These are phyloP conservation scores for Tetragnatha montana DNA, from an alignment of 2,888 invertebrate genomes.

Conservation along the genomic window DNA sequence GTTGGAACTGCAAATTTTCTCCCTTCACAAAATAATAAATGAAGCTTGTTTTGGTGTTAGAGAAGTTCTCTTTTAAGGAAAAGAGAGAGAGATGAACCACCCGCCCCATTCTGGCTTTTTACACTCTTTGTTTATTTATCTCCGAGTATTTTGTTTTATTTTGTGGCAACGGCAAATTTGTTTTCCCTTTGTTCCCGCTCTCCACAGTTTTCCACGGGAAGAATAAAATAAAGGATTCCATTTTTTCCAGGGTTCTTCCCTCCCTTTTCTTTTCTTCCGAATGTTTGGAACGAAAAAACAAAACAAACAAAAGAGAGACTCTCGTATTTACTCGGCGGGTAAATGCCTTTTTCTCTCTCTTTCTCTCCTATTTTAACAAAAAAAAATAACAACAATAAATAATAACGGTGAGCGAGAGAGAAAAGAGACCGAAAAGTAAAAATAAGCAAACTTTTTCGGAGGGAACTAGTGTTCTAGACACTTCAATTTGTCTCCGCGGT, in stretches of 20 bases:
- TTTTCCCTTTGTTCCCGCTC: slow-evolving; percentile 67
- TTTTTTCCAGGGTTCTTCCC: slow-evolving; percentile 15
- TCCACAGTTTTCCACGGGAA: slow-evolving; percentile 21
- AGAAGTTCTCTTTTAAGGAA: slow-evolving; percentile 49
- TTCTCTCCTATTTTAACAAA: slow-evolving; percentile 50
- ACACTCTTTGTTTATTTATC: slow-evolving; percentile 69
- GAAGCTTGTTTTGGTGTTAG: slow-evolving; percentile 69
- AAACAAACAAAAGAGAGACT: slow-evolving; percentile 23
- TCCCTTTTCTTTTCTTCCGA: slow-evolving; percentile 11
- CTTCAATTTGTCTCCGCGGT: slow-evolving; percentile 68
- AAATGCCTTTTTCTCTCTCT: slow-evolving; percentile 49
- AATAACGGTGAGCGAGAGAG: not conserved
- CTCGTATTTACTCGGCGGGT: slow-evolving; percentile 55
- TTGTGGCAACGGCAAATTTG: slow-evolving; percentile 70
- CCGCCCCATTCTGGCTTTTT: slow-evolving; percentile 42
- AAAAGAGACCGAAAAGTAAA: slow-evolving; percentile 41
- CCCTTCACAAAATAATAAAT: slow-evolving; percentile 67
- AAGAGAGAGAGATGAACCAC: slow-evolving; percentile 39
- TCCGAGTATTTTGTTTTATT: slow-evolving; percentile 65
- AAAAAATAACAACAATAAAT: not conserved
- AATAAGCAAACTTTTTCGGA: slow-evolving; percentile 39
- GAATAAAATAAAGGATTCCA: slow-evolving; percentile 30
- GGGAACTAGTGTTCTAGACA: slow-evolving; percentile 60
- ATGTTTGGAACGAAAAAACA: slow-evolving; percentile 19
- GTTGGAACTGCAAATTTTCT: slow-evolving; percentile 47